Percentiles rank a stretch among this genome's conserved stretches.
Evolutionary conservation across 2,888 invertebrate species (phyloP).

Genomic region (Itoplectis maculator): DNA sequence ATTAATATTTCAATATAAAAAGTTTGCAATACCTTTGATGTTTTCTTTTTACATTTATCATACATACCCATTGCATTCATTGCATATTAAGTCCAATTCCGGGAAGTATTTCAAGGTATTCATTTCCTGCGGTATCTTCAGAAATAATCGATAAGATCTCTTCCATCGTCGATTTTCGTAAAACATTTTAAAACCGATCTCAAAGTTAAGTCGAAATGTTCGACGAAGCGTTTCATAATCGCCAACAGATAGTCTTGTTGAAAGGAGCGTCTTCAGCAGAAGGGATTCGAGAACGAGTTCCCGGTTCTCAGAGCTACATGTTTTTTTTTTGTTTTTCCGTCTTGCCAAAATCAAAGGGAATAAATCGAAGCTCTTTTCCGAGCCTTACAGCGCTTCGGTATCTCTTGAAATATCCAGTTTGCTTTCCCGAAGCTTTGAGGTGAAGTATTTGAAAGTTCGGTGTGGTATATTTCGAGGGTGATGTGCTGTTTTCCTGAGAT

Average conservation of each 20-base stretch:
- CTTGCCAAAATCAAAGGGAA: conserved; percentile 16
- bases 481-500: background rate
- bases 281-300: background rate
- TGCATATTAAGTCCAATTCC: background rate
- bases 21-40: background rate
- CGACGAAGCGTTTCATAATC: conserved; percentile 1
- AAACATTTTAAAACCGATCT: conserved; percentile 21
- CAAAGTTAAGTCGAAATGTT: conserved; percentile 10
- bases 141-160: background rate
- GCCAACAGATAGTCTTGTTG: background rate
- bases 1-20: too few relatives aligned
- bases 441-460: background rate
- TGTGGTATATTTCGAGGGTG: background rate
- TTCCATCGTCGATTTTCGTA: background rate
- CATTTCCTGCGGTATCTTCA: background rate
- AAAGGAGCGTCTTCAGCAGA: background rate
- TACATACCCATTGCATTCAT: background rate
- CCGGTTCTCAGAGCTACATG: background rate
- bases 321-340: conserved; percentile 3
- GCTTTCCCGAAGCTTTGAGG: background rate
- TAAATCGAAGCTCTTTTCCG: conserved; percentile 19
- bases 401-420: background rate
- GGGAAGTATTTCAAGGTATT: background rate
- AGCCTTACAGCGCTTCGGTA: background rate
- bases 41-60: background rate